Base-by-base conservation (phyloP, 2,113 vertebrate genomes). In the Chloropsis cyanopogon region DNA sequence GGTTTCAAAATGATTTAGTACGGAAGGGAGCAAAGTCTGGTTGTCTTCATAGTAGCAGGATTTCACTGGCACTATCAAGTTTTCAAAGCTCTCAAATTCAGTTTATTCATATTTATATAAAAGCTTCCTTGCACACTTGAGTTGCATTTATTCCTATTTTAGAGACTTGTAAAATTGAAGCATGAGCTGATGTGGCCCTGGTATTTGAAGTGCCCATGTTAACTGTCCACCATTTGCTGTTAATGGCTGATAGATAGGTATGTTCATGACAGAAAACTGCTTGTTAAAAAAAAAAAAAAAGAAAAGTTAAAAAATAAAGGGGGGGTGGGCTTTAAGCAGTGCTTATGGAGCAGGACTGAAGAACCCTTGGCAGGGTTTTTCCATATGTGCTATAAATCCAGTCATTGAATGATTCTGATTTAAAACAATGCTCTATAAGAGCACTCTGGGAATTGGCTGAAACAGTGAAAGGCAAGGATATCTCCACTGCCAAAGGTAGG, bases 1-100 rank as follows among this genome's bases (percentile, higher is more conserved):
- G 44, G 26, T 84, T 95, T 94, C 61, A 77, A 88, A 93, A 77
- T 82, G 3, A 93, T 95, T 61, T 91, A 77, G 46, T 91, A 72
- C 4, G 5, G 35, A 84, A 88, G 33, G 39, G 50, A 71, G 64
- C 33, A 87, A 61, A 80, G 49, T 41, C 54, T 82, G 77, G 31
- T 61, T 81, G 87, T 72, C 65, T 82, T 89, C 49, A 47, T 52
- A 63, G 52, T 7, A 95, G 71, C 77, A 75, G 44, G 39, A 83
- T 90, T 92, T 90, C 84, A 82, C 50, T 87, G 69, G 21, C 59
- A 49, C 60, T 57, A 50, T 81, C 50, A 39, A n/a, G 25, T 87
- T 73, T 82, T 92, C 89, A 90, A 37, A 93, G 69, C 31, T 70
- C 60, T 86, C 54, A 52, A 28, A 68, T 57, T 77, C 76, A 83